Base-by-base conservation (phyloP, 1,140 invertebrate genomes). In the Frieseomelitta varia region DNA sequence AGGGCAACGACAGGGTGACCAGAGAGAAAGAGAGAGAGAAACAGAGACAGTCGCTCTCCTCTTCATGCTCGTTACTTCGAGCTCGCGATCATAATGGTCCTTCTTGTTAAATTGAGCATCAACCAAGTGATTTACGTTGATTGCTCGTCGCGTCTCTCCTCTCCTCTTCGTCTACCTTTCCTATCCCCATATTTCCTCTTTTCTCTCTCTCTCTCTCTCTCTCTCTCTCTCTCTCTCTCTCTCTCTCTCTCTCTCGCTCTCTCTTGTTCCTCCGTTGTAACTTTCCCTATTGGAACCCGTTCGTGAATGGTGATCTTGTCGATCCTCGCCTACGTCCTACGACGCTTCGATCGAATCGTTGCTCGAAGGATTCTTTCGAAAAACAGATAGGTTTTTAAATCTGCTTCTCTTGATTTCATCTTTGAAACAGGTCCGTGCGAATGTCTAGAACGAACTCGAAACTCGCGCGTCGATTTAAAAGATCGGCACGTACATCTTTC, bases 91-190 rank as follows among this genome's bases (percentile, higher is more conserved):
- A 93, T 94, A 94, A 94, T 94, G 92, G 93, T 92, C 90, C 93
- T 94, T 93, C 92, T 94, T 94, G 94, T 95, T 95, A 94, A 95
- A 95, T 95, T 94, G 93, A 94, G 93, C 93, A 94, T 94, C 92
- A 92, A 92, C 92, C 92, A 92, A 94, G 93, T 94, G 93, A 95
- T 94, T 95, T 94, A 94, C 93, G 93, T 94, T 94, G 93, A 94
- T 95, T 94, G 92, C 93, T 90, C 89, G 91, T 92, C 92, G 91
- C 90, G 91, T 92, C 91, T 91, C 85, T 79, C 79, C 27, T 51
- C 30, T 61, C 65, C 65, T 56, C 58, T 55, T 51, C 58, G 75
- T 61, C 39, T 76, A 68, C 72, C 83, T 53, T 65, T 79, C 81
- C 21, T 27, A 71, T n/a, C 68, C 34, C 68, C 55, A 1, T 55